Base-by-base conservation (phyloP, 2,888 invertebrate genomes). In the Lissocephala sabroskyi region DNA sequence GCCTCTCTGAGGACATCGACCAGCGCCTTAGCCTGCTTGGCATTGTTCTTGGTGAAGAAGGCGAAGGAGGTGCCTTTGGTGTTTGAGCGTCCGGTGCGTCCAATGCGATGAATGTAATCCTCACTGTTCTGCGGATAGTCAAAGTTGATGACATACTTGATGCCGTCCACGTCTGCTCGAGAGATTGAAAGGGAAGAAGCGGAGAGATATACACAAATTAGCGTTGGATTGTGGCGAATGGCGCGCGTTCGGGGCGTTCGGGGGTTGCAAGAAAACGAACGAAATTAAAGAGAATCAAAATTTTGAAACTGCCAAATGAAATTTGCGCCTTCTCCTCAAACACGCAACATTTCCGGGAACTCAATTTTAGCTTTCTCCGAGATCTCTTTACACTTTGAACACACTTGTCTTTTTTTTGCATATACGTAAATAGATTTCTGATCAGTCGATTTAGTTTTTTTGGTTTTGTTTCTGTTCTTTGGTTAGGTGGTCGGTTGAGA, bases 41-140 rank as follows among this genome's bases (percentile, higher is more conserved):
- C 89, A 83, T 97, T 96, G 66, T 90, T 90, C 35, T 92, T 92
- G 39, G 96, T 96, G 86, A 97, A 96, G 87, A 97, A 96, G 49
- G 97, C 96, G 84, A 96, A 97, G 35, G 97, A 96, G 55, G 96
- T 96, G 65, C 95, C 96, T 68, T 92, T 94, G 67, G 92, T 89
- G 82, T 93, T 90, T 35, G 92, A 92, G 44, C 97, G 89, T 44
- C 95, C 97, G 33, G 97, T 97, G 77, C 97, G 91, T 50, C 97
- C 97, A 85, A 97, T 97, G 59, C 97, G 91, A 86, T 97, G 97
- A 79, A 97, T 95, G 84, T 97, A 97, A 86, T 97, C 96, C 85
- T 97, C 97, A 46, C 95, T 95, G 52, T 94, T 95, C 85, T 94
- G 94, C 48, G 97, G 97, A 86, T 96, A 97, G 87, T 97, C 97